Evolutionary conservation across 1,140 invertebrate genomes (phyloP).

Genomic region (Tenebrio molitor): DNA sequence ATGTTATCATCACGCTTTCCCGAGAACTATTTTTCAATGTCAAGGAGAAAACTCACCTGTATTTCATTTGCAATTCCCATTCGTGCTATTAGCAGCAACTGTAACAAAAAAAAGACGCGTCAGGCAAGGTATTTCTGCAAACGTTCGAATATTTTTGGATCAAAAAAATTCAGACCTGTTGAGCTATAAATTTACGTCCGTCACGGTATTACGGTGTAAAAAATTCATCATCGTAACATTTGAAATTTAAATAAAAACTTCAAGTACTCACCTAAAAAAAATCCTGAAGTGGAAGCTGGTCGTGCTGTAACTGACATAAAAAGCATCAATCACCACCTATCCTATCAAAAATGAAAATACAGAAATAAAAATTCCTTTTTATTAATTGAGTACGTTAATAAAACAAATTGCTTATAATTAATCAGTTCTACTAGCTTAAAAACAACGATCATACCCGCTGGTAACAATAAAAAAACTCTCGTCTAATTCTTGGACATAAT

Average conservation of each 20-base stretch:
- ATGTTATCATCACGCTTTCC: conserved; percentile 34
- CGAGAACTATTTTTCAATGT: too few species aligned
- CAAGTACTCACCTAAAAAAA: conserved; percentile 2
- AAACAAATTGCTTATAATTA: conserved; percentile 51
- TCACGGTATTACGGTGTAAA: conserved; percentile 48
- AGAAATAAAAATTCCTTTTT: conserved; percentile 36
- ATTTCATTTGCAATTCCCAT: too few species aligned
- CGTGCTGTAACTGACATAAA: background rate
- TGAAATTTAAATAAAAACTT: background rate
- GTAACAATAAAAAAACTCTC: conserved; percentile 28
- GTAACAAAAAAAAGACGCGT: conserved; percentile 9
- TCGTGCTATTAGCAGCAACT: too few species aligned
- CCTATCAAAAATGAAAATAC: conserved; percentile 15
- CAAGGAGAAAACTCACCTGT: too few species aligned
- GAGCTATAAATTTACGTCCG: conserved; percentile 49
- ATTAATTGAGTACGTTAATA: conserved; percentile 38
- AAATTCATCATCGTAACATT: conserved; percentile 39
- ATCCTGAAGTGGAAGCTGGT: too few species aligned
- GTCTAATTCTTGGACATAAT: conserved; percentile 39
- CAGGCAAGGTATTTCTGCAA: too few species aligned
- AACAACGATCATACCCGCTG: conserved; percentile 6
- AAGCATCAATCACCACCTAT: background rate
- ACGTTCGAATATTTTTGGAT: background rate
- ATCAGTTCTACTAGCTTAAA: conserved; percentile 47
- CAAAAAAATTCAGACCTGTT: conserved; percentile 56